Conservation (phyloP, 2,888 invertebrate genomes). For the Heliconius charithonia region DNA sequence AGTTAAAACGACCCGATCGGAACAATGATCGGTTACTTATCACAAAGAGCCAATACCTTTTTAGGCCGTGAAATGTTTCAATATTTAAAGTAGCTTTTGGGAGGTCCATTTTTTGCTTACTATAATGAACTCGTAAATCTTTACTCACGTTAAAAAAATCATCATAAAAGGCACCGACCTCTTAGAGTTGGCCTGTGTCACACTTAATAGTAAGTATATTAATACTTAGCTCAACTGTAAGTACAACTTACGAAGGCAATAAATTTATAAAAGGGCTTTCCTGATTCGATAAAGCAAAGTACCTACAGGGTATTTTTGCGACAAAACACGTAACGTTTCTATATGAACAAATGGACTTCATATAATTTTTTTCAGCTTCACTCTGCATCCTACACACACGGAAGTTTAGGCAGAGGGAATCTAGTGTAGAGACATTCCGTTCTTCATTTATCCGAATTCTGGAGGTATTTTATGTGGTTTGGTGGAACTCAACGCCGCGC, state of each 20-base stretch:
- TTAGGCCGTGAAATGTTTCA: slow-evolving; percentile 17
- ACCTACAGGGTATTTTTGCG: not conserved
- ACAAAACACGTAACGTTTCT: not conserved
- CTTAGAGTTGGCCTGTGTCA: not conserved
- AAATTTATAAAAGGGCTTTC: not conserved
- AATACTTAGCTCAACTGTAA: not conserved
- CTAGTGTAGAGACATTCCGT: too few relatives aligned
- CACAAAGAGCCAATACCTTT: slow-evolving; percentile 17
- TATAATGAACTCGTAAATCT: slow-evolving; percentile 29
- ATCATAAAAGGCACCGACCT: not conserved
- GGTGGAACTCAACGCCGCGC: too few relatives aligned
- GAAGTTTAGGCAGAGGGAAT: not conserved
- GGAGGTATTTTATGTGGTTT: too few relatives aligned
- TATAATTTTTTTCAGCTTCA: not conserved
- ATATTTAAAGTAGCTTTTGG: slow-evolving; percentile 23
- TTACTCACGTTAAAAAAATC: not conserved
- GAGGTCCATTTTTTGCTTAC: slow-evolving; percentile 29
- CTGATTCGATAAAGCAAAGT: slow-evolving; percentile 12
- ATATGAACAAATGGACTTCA: not conserved
- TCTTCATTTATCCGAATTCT: too few relatives aligned
- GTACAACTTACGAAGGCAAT: not conserved
- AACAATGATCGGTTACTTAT: slow-evolving; percentile 26
- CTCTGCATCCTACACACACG: not conserved
- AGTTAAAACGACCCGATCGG: slow-evolving; percentile 4
- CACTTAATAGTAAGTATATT: not conserved